Percentiles rank a stretch among this genome's conserved stretches.
Evolutionary conservation across 2,888 invertebrate genomes (phyloP).

Genomic region (Calephelis perditalis): DNA sequence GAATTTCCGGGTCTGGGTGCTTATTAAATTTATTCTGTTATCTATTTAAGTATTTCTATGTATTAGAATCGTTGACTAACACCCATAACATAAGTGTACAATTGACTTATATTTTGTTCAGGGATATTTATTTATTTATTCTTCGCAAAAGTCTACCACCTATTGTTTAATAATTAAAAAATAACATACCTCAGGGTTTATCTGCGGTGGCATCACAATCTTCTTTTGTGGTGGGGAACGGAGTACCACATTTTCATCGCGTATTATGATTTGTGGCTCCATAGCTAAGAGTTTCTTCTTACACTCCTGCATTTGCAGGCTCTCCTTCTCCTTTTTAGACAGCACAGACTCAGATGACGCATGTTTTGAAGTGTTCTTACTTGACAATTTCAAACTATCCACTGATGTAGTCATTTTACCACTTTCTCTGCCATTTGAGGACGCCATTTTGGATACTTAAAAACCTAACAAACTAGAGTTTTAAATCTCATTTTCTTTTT

Average conservation of each 20-base stretch:
- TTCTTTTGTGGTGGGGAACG: slow-evolving; percentile 73
- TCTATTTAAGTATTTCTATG: too few species aligned
- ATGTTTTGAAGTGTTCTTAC: slow-evolving; percentile 67
- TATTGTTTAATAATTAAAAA: too few species aligned
- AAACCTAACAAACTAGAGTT: background rate
- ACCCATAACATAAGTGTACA: too few species aligned
- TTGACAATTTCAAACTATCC: slow-evolving; percentile 69
- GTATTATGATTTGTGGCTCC: slow-evolving; percentile 70
- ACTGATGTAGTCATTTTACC: slow-evolving; percentile 65
- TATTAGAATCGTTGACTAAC: too few species aligned
- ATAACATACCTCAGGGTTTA: slow-evolving; percentile 64
- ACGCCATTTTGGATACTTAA: slow-evolving; percentile 51
- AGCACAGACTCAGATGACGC: slow-evolving; percentile 70
- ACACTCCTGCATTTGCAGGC: slow-evolving; percentile 69
- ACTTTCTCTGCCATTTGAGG: slow-evolving; percentile 63
- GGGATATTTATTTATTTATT: too few species aligned
- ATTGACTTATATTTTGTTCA: too few species aligned
- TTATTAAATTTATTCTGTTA: too few species aligned
- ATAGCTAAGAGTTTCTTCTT: slow-evolving; percentile 68
- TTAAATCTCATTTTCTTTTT: background rate
- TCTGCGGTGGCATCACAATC: slow-evolving; percentile 65
- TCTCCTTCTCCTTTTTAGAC: slow-evolving; percentile 67
- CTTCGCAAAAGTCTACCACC: too few species aligned
- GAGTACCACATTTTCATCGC: slow-evolving; percentile 68
- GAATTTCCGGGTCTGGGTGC: too few species aligned